Evolutionary conservation across 2,888 invertebrate genomes (phyloP).

Genomic region (Pristionchus maxplancki): DNA sequence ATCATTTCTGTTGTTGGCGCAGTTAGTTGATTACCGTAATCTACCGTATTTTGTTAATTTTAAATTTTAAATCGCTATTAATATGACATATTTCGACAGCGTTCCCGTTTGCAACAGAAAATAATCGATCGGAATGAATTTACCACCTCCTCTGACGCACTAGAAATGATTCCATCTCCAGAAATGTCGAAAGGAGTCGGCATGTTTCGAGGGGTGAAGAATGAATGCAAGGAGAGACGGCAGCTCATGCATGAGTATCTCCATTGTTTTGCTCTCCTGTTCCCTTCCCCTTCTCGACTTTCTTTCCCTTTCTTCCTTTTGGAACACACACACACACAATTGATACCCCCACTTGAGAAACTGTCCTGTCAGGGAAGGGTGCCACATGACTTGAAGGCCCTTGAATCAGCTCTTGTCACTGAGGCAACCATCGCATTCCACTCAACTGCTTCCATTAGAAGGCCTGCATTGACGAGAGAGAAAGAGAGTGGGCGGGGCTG

Average conservation of each 20-base stretch:
- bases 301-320: background rate
- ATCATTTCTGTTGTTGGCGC: slow-evolving; percentile 12
- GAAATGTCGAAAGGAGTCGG: background rate
- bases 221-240: background rate
- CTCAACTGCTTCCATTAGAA: slow-evolving; percentile 9
- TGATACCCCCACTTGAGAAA: slow-evolving; percentile 5
- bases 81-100: background rate
- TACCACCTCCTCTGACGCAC: background rate
- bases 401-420: background rate
- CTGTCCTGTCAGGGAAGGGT: no score
- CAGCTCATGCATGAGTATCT: background rate
- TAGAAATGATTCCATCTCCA: background rate
- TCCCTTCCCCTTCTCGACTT: background rate
- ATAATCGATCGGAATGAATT: background rate
- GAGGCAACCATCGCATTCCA: background rate
- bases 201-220: background rate
- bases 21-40: background rate
- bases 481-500: background rate
- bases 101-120: background rate
- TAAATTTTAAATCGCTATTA: background rate
- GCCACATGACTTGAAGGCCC: no score
- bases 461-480: slow-evolving; percentile 29
- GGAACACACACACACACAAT: background rate
- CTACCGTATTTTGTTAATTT: background rate
- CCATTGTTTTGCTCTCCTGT: background rate